phyloP scores from a whole-genome alignment of 2,113 vertebrate genomes.

The Pristiophorus japonicus region DNA sequence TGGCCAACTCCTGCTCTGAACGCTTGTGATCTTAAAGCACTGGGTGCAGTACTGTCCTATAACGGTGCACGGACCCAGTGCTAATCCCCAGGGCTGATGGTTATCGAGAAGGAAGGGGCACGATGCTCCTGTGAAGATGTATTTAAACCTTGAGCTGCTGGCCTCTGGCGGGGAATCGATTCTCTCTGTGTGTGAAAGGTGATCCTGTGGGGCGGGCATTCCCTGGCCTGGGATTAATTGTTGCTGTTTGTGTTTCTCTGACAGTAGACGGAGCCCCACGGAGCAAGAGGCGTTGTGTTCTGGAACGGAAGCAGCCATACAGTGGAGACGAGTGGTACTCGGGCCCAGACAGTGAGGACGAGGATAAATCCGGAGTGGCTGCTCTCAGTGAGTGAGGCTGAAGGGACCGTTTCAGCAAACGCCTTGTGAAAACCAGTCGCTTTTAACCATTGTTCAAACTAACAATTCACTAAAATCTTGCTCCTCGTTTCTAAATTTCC shows the following conservation, averaged over 20 bases:
- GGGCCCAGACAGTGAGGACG: constrained; percentile 87
- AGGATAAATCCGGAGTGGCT: constrained; percentile 76
- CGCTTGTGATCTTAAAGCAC: background rate
- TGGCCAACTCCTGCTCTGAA: too few species aligned
- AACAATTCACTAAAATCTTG: background rate
- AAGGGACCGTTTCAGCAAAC: background rate
- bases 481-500: background rate
- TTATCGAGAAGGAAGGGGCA: constrained; percentile 19
- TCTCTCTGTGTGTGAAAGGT: background rate
- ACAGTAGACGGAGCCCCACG: constrained; percentile 73
- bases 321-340: constrained; percentile 98
- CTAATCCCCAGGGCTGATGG: background rate
- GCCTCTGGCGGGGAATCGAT: background rate
- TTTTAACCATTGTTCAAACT: background rate
- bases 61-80: background rate
- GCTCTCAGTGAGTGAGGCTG: constrained; percentile 70
- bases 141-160: constrained; percentile 25
- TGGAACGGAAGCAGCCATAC: constrained; percentile 94
- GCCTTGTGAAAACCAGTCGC: background rate
- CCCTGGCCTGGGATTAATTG: background rate
- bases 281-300: constrained; percentile 87
- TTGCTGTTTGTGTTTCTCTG: constrained; percentile 35
- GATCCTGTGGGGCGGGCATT: background rate
- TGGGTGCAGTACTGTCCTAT: background rate
- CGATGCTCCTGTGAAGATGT: constrained; percentile 21